Evolutionary conservation across 2,113 vertebrate species (phyloP).

Genomic region (Apodemus sylvaticus): DNA sequence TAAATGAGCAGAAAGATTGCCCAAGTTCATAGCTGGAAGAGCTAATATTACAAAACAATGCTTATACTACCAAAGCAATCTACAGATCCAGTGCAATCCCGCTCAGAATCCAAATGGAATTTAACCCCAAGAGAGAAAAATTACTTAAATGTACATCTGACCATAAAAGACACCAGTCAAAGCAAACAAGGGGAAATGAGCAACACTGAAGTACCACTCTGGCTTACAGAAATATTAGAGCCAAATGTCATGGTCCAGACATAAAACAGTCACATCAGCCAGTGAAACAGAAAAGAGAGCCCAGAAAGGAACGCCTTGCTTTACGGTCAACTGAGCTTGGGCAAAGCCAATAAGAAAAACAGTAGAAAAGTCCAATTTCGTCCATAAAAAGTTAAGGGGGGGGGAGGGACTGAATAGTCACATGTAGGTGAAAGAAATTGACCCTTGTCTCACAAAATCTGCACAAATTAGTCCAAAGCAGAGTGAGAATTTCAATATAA

Average conservation of each 20-base stretch:
- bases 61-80: not conserved
- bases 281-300: not conserved
- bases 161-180: not conserved
- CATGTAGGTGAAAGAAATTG: not conserved
- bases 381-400: not conserved
- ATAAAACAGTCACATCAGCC: not conserved
- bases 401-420: too few relatives aligned
- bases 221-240: not conserved
- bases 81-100: not conserved
- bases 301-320: not conserved
- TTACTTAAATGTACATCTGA: not conserved
- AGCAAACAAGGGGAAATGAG: not conserved
- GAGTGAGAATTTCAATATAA: not conserved
- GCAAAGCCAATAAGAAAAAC: not conserved
- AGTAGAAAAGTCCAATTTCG: not conserved
- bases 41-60: not conserved
- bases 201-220: not conserved
- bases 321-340: too few relatives aligned
- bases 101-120: not conserved
- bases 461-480: not conserved
- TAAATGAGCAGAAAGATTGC: not conserved
- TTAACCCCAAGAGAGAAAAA: not conserved
- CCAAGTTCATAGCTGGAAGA: not conserved
- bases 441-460: not conserved
- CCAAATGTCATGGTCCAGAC: not conserved